These are phyloP conservation scores for Nematopogon swammerdamellus DNA, from an alignment of 2,888 invertebrate species.

Conservation along the genomic window DNA sequence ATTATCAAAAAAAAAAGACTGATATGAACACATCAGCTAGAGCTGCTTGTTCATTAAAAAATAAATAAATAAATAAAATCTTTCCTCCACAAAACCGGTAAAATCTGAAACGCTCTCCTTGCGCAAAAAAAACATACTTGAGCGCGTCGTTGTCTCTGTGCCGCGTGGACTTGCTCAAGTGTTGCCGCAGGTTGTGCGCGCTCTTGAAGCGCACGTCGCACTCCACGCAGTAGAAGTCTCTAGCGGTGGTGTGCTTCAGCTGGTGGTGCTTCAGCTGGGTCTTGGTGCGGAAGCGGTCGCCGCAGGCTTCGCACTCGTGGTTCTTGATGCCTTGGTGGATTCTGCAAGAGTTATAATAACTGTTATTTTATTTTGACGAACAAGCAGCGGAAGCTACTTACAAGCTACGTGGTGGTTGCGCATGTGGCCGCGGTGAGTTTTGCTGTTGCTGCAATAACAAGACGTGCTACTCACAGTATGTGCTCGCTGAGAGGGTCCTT, in stretches of 20 bases:
- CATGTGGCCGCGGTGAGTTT: conserved; percentile 41
- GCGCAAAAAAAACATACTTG: conserved; percentile 19
- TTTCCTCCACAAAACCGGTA: too few species aligned
- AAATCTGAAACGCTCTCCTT: too few species aligned
- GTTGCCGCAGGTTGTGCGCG: conserved; percentile 30
- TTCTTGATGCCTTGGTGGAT: conserved; percentile 43
- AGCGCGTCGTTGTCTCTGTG: conserved; percentile 23
- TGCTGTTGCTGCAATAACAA: conserved; percentile 31
- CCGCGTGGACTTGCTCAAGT: conserved; percentile 29
- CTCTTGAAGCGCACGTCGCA: conserved; percentile 39
- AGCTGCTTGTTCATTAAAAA: too few species aligned
- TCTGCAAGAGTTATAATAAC: conserved; percentile 20
- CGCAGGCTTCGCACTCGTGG: conserved; percentile 32
- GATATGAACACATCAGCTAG: too few species aligned
- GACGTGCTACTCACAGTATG: conserved; percentile 31
- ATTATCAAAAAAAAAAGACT: too few species aligned
- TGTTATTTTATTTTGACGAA: too few species aligned
- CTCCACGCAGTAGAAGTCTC: conserved; percentile 39
- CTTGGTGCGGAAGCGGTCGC: conserved; percentile 30
- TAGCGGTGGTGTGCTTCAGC: conserved; percentile 27
- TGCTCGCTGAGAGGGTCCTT: conserved; percentile 42
- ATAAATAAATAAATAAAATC: too few species aligned
- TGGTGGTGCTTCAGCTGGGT: conserved; percentile 40
- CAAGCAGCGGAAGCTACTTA: too few species aligned
- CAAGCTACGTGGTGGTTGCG: conserved; percentile 43